A percentile compares a stretch with the other conserved stretches of the same genome.
phyloP scores from a whole-genome alignment of 1,140 invertebrate species.

The Magallana angulata region DNA sequence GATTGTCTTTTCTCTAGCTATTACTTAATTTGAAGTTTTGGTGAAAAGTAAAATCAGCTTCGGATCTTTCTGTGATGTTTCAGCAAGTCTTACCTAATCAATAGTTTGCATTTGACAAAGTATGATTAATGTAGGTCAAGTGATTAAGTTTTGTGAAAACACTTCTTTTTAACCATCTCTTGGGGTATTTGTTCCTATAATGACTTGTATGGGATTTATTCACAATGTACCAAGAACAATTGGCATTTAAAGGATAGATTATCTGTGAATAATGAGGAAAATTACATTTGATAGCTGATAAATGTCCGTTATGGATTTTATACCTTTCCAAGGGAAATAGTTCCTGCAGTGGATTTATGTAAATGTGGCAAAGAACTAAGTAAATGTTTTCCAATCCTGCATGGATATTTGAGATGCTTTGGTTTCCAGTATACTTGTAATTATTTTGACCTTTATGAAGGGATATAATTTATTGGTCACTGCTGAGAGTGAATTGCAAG shows the following conservation, averaged over 20 bases:
- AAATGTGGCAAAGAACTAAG: background rate
- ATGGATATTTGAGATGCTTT: background rate
- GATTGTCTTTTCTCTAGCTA: too few species aligned
- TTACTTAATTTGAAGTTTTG: too few species aligned
- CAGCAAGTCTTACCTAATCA: background rate
- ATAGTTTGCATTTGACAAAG: slow-evolving; percentile 14
- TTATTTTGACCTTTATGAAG: background rate
- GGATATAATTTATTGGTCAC: background rate
- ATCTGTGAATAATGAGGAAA: background rate
- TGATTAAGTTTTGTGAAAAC: background rate
- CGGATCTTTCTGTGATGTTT: background rate
- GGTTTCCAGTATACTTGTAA: background rate
- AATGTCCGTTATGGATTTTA: slow-evolving; percentile 9
- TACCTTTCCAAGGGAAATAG: slow-evolving; percentile 15
- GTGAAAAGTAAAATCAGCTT: too few species aligned
- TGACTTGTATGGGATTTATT: background rate
- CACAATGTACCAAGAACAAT: background rate
- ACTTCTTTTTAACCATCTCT: slow-evolving; percentile 9
- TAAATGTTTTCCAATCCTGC: background rate
- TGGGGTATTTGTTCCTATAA: background rate
- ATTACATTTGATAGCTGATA: slow-evolving; percentile 9
- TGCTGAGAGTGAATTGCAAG: too few species aligned
- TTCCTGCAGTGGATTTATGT: background rate
- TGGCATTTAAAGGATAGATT: slow-evolving; percentile 4
- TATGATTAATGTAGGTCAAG: slow-evolving; percentile 19